Conservation (phyloP, 2,888 invertebrate genomes). For the Trachelus stipa region DNA sequence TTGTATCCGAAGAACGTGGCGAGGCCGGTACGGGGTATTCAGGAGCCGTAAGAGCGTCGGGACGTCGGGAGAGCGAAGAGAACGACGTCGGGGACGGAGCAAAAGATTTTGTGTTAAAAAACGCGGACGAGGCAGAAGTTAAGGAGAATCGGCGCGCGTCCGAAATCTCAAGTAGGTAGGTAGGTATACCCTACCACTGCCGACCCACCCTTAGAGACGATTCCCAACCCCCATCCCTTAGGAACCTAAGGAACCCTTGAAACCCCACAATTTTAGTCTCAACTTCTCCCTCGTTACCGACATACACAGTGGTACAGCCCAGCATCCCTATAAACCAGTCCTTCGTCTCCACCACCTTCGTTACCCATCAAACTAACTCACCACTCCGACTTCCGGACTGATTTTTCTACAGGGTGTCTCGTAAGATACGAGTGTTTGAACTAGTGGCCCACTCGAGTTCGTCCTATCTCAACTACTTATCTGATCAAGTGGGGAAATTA, state of each 20-base stretch:
- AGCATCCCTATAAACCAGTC: neutral
- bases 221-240: neutral
- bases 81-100: slow-evolving; percentile 3
- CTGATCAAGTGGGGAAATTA: neutral
- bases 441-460: no score
- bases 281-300: slow-evolving; percentile 12
- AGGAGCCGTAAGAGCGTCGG: neutral
- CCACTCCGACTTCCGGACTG: no score
- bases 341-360: neutral
- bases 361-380: neutral
- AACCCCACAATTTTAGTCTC: slow-evolving; percentile 22
- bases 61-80: neutral
- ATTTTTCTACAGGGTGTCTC: no score
- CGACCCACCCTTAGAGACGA: neutral
- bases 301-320: neutral
- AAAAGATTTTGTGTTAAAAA: slow-evolving; percentile 58
- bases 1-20: slow-evolving; percentile 41
- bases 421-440: no score
- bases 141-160: slow-evolving; percentile 53
- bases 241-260: neutral
- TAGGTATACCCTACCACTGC: neutral
- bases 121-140: slow-evolving; percentile 62
- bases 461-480: neutral
- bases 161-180: slow-evolving; percentile 57
- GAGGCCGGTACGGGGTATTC: neutral